Percentiles rank a stretch among this genome's conserved stretches.
Conservation (phyloP, 2,888 invertebrate species). For the Limenitis camilla region DNA sequence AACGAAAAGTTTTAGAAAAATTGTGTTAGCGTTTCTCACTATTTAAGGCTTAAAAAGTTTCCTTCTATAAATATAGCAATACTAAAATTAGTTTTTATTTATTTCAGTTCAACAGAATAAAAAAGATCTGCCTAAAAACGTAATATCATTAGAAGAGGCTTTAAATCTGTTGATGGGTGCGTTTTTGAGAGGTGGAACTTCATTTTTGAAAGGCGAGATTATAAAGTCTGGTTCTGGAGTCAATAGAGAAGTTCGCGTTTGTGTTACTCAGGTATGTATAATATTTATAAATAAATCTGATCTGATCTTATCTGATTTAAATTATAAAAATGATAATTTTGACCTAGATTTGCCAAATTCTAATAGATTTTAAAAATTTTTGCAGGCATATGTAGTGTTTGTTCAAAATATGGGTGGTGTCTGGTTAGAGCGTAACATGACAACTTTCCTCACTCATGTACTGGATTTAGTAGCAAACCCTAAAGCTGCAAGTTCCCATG, state of each 20-base stretch:
- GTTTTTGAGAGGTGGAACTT: conserved; percentile 94
- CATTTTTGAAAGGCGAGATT: conserved; percentile 96
- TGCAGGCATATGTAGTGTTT: conserved; percentile 94
- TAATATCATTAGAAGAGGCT: conserved; percentile 91
- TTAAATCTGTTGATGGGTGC: conserved; percentile 93
- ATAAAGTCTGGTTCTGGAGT: conserved; percentile 96
- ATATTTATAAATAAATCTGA: neutral
- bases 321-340: no score
- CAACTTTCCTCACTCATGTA: conserved; percentile 89
- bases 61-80: no score
- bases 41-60: no score
- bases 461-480: conserved; percentile 96
- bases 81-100: neutral
- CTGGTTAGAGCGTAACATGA: conserved; percentile 96
- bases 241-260: conserved; percentile 96
- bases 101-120: conserved; percentile 75
- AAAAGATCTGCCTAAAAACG: conserved; percentile 76
- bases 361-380: conserved; percentile 31
- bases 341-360: no score
- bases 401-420: conserved; percentile 93
- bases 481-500: conserved; percentile 95
- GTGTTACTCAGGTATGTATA: conserved; percentile 92
- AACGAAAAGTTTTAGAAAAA: no score
- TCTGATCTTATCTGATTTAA: no score
- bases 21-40: no score